A percentile compares a stretch with the other conserved stretches of the same genome.
Evolutionary conservation across 2,113 vertebrate species (phyloP).

Genomic region (Macquaria ambigua): DNA sequence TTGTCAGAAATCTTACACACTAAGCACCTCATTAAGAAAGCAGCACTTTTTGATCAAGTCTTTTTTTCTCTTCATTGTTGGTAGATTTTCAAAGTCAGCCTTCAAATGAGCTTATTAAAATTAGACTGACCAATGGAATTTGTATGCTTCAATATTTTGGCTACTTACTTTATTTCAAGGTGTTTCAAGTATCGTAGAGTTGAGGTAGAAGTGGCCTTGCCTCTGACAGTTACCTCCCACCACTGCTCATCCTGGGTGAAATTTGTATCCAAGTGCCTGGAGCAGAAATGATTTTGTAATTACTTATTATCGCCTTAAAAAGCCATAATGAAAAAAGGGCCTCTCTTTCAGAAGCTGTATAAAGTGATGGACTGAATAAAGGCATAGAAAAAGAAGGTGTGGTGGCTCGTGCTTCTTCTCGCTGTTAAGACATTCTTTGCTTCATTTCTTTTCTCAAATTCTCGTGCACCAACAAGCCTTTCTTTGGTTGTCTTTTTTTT

Average conservation of each 20-base stretch:
- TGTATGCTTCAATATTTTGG: slow-evolving; percentile 34
- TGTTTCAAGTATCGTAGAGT: not conserved
- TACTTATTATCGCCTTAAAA: slow-evolving; percentile 14
- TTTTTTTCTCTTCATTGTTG: slow-evolving; percentile 1
- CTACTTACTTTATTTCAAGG: slow-evolving; percentile 15
- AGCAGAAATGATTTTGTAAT: slow-evolving; percentile 1
- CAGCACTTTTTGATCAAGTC: slow-evolving; percentile 35
- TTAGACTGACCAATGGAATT: slow-evolving; percentile 20
- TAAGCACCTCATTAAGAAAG: slow-evolving; percentile 55
- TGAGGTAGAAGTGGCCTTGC: slow-evolving; percentile 14
- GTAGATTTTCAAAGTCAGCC: slow-evolving; percentile 4
- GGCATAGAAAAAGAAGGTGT: slow-evolving; percentile 13
- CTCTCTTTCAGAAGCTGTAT: slow-evolving; percentile 16
- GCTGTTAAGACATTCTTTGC: not conserved
- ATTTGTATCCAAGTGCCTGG: slow-evolving; percentile 12
- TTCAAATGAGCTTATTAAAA: slow-evolving; percentile 30
- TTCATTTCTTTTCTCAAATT: not conserved
- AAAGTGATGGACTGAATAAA: slow-evolving; percentile 64
- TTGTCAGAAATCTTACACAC: slow-evolving; percentile 47
- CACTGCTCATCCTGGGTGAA: not conserved
- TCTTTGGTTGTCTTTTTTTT: not conserved
- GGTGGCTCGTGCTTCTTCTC: slow-evolving; percentile 35
- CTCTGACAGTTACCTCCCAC: slow-evolving; percentile 23
- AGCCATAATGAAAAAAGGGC: slow-evolving; percentile 29
- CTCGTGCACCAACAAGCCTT: not conserved